Conservation (phyloP, 2,113 vertebrate species). For the Ciconia maguari region DNA sequence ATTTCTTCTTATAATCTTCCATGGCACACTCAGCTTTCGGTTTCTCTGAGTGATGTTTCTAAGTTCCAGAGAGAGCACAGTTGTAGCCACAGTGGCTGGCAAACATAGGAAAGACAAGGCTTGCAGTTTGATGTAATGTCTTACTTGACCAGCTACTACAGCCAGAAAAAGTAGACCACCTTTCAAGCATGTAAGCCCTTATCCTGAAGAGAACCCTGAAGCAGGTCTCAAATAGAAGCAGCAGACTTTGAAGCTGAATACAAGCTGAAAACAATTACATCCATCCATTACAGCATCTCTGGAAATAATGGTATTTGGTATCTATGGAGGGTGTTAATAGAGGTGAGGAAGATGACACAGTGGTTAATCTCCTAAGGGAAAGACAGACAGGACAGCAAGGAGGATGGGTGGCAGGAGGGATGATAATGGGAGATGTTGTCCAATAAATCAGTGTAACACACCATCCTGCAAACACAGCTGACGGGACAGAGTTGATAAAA, state of each 20-base stretch:
- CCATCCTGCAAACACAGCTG: neutral
- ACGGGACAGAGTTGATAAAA: neutral
- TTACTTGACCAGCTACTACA: neutral
- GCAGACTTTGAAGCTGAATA: neutral
- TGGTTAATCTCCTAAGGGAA: neutral
- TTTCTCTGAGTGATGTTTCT: neutral
- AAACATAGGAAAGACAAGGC: neutral
- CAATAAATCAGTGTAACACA: neutral
- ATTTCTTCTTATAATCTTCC: neutral
- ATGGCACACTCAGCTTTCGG: neutral
- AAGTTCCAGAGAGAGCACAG: neutral
- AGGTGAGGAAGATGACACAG: neutral
- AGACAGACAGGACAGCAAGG: neutral
- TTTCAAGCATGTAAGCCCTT: neutral
- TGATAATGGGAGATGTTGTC: neutral
- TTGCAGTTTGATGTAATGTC: neutral
- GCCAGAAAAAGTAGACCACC: neutral
- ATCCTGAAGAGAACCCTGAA: neutral
- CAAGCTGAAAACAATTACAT: neutral
- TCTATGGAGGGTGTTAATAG: neutral
- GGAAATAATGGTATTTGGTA: neutral
- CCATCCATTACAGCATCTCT: neutral
- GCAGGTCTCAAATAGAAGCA: neutral
- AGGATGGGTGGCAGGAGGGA: neutral
- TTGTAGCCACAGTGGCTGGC: neutral